Evolutionary conservation across 2,797 vertebrate species (phyloP).

Genomic region (Oryzias dopingdopingensis): DNA sequence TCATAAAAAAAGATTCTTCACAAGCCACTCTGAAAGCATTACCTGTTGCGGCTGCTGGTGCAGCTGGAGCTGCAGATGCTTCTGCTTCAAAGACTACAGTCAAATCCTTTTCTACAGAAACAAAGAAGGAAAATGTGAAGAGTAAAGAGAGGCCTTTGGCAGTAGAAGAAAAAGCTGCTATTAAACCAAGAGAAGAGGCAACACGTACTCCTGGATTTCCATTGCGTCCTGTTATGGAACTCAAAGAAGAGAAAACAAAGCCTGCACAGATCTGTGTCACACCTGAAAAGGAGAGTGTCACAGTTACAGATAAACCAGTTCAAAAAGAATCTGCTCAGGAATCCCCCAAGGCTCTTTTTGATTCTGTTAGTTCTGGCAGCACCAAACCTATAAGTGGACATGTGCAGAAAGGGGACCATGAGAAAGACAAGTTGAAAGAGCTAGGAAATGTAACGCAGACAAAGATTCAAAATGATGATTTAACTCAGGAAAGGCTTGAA

Average conservation of each 20-base stretch:
- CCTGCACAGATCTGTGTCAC: constrained; percentile 5
- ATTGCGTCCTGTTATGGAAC: constrained; percentile 7
- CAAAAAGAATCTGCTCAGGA: constrained; percentile 19
- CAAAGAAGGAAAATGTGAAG: constrained; percentile 18
- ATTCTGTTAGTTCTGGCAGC: background rate
- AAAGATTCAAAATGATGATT: constrained; percentile 17
- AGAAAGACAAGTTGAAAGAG: constrained; percentile 20
- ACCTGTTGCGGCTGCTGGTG: constrained; percentile 29
- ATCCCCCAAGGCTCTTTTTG: background rate
- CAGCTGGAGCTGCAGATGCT: constrained; percentile 43
- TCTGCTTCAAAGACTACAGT: constrained; percentile 44
- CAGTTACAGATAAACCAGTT: constrained; percentile 18
- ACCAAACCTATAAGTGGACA: constrained; percentile 15
- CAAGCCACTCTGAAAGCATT: constrained; percentile 40
- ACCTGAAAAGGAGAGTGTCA: constrained; percentile 10
- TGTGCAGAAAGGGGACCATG: constrained; percentile 9
- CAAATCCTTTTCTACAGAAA: constrained; percentile 36
- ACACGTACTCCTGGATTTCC: constrained; percentile 11
- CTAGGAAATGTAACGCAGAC: constrained; percentile 19
- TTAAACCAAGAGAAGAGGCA: constrained; percentile 25
- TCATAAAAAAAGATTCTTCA: constrained; percentile 35
- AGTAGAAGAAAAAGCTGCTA: constrained; percentile 27
- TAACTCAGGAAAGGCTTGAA: constrained; percentile 34
- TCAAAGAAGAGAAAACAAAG: constrained; percentile 40
- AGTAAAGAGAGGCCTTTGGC: constrained; percentile 44